Percentiles rank a stretch among this genome's conserved stretches.
Conservation (phyloP, 2,113 vertebrate genomes). For the Rhynchomys soricoides region DNA sequence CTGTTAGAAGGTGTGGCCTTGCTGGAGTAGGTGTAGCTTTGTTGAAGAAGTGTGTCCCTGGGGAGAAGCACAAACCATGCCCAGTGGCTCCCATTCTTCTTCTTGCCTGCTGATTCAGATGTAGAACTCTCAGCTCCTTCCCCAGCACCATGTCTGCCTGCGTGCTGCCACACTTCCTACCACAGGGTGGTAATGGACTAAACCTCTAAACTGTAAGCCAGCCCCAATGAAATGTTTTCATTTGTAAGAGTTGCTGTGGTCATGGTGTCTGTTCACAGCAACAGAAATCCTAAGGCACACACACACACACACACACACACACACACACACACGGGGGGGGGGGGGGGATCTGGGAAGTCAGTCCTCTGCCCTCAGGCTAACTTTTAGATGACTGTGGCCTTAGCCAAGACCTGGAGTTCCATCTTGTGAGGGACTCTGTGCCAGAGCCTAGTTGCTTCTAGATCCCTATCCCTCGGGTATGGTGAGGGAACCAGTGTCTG, state of each 20-base stretch:
- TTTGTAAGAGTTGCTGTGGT: not conserved
- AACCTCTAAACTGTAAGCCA: not conserved
- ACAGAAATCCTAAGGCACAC: not conserved
- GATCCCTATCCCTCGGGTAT: not conserved
- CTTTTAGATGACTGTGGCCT: not conserved
- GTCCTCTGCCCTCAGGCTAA: no score
- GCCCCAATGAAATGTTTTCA: not conserved
- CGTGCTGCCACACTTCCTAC: accelerated
- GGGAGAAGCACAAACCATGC: not conserved
- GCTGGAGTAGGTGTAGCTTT: not conserved
- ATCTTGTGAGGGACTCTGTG: not conserved
- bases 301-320: no score
- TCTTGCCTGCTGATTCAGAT: not conserved
- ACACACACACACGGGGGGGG: no score
- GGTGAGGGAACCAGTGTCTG: not conserved
- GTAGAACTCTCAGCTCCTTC: not conserved
- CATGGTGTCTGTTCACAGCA: not conserved
- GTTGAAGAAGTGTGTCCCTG: not conserved
- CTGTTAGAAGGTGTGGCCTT: not conserved
- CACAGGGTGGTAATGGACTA: not conserved
- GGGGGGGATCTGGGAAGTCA: not conserved
- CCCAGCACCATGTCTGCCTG: not conserved
- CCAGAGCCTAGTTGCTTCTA: not conserved
- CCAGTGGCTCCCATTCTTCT: not conserved
- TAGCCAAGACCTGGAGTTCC: not conserved